Base-by-base conservation (phyloP, 2,888 invertebrate genomes). In the Alcis repandata region DNA sequence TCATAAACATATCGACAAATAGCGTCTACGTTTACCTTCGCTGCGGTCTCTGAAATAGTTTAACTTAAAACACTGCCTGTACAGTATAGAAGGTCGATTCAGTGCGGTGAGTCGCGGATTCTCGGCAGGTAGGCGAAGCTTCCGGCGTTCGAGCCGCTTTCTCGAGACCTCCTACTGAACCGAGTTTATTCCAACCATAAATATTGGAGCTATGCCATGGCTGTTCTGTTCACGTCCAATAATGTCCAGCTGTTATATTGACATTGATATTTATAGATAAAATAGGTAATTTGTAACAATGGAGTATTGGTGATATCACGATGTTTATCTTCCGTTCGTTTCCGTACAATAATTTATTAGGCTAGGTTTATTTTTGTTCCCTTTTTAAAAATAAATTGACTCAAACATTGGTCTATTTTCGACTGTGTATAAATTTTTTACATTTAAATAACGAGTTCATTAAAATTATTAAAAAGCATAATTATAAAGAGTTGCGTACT, bases 101-200 rank as follows among this genome's bases (percentile, higher is more conserved):
- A 59, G 64, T 51, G 33, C 33, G 40, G 59, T 64, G 51, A 78
- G 48, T 17, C 76, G 79, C 80, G 74, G 83, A 84, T 79, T 82
- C 83, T 73, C 80, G 70, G 77, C 77, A 63, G 76, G 78, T 74
- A 70, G 73, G 62, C 74, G 73, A 69, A 72, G 79, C 79, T 84
- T 86, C 85, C 85, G 85, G 79, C 75, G 77, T 71, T 63, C 72
- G 75, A 69, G 64, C 68, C 73, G 77, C 82, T 84, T 85, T 84
- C 84, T 78, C 78, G 73, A 78, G 73, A 78, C 79, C 76, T 77
- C 77, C 73, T 74, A 77, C 76, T 76, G 77, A 78, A 75, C 76
- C 67, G 74, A 73, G 77, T 79, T 83, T 78, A 65, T 60, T 63
- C n/a, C 46, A 48, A 63, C 58, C 59, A 63, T 63, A 63, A 63